Base-by-base conservation (phyloP, 2,888 invertebrate genomes). In the Dascillus cervinus region DNA sequence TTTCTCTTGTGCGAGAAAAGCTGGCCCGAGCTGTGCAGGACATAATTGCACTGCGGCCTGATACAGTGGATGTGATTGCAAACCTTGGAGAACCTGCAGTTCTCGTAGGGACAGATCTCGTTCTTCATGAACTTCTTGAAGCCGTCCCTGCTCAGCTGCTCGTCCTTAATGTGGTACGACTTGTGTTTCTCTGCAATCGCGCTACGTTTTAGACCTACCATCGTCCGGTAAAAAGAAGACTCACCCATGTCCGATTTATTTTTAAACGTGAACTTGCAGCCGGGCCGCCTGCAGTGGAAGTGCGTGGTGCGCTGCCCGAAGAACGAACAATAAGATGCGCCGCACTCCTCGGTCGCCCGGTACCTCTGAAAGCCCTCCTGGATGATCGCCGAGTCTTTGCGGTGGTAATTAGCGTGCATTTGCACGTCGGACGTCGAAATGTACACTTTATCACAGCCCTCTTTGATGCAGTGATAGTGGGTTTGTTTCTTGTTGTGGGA, bases 211-310 rank as follows among this genome's bases (percentile, higher is more conserved):
- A 6, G 8, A 17, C 8, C 4, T 6, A 17, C 4, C 17, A 17
- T 6, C 8, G 4, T 4, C 4, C 17, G 17, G 4, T 6, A 11
- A 6, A 28, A 24, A 8, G 8, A 32, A 34, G 40, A 62, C 80
- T 75, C 71, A 96, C 95, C 96, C 95, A 97, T 97, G 68, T 97
- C 97, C 51, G 95, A 94, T 65, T 97, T 97, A 64, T 97, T 96
- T 69, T 97, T 97, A 68, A 97, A 97, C 0, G 95, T 96, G 58
- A 85, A 95, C 47, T 84, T 82, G 66, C 97, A 97, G 6, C 85
- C 86, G 30, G 83, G 72, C 50, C 96, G 71, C 42, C 92, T 72
- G 65, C 97, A 97, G 61, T 97, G 97, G 67, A 97, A 97, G 62
- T 97, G 97, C 4, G 97, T 97, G 31, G 95, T 97, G 49, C 92